Evolutionary conservation across 2,113 vertebrate genomes (phyloP).

Genomic region (Mugil cephalus): DNA sequence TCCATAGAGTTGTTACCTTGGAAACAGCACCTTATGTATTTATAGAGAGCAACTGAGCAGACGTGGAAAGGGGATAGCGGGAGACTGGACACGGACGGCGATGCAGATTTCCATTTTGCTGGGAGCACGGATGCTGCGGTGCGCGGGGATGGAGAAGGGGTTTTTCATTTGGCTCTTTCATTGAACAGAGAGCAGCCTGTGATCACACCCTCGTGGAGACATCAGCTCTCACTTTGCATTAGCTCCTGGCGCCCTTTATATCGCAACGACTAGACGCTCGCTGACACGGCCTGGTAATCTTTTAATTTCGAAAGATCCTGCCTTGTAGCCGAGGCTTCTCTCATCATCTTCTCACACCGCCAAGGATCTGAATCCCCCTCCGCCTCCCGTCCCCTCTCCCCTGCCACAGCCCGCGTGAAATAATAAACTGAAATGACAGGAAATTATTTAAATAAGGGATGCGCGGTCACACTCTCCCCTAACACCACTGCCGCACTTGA

Average conservation of each 20-base stretch:
- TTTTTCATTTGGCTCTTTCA: not conserved
- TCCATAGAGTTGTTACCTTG: conserved; percentile 85
- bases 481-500: conserved; percentile 34
- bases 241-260: conserved; percentile 1
- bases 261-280: conserved; percentile 2
- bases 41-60: conserved; percentile 75
- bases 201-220: not conserved
- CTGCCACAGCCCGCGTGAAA: too few species aligned
- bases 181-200: not conserved
- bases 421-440: conserved; percentile 35
- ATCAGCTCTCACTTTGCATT: conserved; percentile 8
- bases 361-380: conserved; percentile 7
- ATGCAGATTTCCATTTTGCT: conserved; percentile 29
- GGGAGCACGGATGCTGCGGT: not conserved
- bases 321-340: conserved; percentile 26
- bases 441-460: conserved; percentile 56
- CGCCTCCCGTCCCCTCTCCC: not conserved
- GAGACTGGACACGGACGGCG: conserved; percentile 34
- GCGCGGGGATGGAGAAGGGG: not conserved
- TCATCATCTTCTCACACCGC: not conserved
- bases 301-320: conserved; percentile 11
- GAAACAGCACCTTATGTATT: conserved; percentile 87
- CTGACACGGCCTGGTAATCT: conserved; percentile 8
- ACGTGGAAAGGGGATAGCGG: conserved; percentile 32
- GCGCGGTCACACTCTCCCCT: conserved; percentile 13